These are phyloP conservation scores for Loriculus beryllinus DNA, from an alignment of 2,797 vertebrate genomes.

Conservation along the genomic window DNA sequence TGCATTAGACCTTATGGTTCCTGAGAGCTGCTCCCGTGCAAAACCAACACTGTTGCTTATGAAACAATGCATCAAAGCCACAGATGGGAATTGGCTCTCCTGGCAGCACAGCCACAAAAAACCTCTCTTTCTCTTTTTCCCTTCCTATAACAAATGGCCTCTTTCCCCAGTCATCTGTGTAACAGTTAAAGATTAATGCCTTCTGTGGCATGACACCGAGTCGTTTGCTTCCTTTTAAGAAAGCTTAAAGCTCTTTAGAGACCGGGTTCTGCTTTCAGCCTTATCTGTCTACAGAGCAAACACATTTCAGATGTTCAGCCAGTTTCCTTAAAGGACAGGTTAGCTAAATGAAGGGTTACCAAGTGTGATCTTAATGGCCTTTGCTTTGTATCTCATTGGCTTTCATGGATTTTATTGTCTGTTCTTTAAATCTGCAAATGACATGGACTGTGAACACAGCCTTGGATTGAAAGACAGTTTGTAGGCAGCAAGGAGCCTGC, in stretches of 20 bases:
- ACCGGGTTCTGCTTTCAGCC: not conserved
- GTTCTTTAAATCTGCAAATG: not conserved
- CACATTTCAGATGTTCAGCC: not conserved
- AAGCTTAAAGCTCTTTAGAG: slow-evolving; percentile 43
- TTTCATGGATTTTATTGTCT: not conserved
- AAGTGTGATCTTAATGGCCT: not conserved
- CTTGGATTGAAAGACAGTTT: not conserved
- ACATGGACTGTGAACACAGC: not conserved
- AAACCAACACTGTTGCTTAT: slow-evolving; percentile 22
- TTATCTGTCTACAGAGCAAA: slow-evolving; percentile 15
- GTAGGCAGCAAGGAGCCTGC: not conserved
- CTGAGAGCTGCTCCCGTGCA: slow-evolving; percentile 22
- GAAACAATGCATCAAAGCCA: slow-evolving; percentile 38
- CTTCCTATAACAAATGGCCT: slow-evolving; percentile 28
- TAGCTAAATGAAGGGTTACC: not conserved
- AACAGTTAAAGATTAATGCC: slow-evolving; percentile 55
- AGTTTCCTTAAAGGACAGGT: not conserved
- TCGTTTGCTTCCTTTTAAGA: slow-evolving; percentile 23
- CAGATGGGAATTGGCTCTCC: slow-evolving; percentile 41
- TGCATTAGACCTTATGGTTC: not conserved
- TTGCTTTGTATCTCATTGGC: not conserved
- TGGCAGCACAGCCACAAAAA: not conserved
- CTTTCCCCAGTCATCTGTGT: slow-evolving; percentile 29
- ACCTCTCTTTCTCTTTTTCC: not conserved
- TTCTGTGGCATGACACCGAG: not conserved